Conservation (phyloP, 2,888 invertebrate species). For the Lissonota sp. region DNA sequence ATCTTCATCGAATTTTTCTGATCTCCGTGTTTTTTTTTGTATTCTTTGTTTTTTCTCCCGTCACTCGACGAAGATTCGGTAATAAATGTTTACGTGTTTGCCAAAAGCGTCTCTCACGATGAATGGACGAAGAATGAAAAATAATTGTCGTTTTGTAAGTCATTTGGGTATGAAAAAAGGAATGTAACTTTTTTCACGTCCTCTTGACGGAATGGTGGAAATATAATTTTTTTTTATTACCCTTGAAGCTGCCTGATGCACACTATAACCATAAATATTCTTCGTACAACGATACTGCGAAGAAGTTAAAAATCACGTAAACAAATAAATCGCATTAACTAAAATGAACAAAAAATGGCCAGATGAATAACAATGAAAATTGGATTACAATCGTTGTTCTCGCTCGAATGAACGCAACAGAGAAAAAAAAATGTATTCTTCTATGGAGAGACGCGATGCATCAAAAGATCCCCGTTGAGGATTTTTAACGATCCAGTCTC, state of each 20-base stretch:
- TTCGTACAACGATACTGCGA: too few relatives aligned
- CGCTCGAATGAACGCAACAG: constrained; percentile 46
- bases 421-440: neutral
- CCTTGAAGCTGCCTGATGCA: neutral
- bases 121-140: neutral
- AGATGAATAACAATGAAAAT: constrained; percentile 72
- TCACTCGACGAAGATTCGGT: neutral
- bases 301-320: neutral
- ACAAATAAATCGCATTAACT: constrained; percentile 37
- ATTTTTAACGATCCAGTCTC: constrained; percentile 79
- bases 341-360: constrained; percentile 5
- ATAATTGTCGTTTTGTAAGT: neutral
- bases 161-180: neutral
- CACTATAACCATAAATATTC: too few relatives aligned
- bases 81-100: constrained; percentile 4
- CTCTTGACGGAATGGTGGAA: neutral
- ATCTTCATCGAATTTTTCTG: constrained; percentile 9
- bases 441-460: constrained; percentile 24
- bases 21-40: neutral
- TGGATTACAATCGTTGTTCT: constrained; percentile 74
- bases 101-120: neutral
- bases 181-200: neutral
- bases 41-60: neutral
- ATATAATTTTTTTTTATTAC: neutral
- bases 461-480: constrained; percentile 49